These are phyloP conservation scores for Meloidogyne floridensis DNA, from an alignment of 1,140 invertebrate species.

Conservation along the genomic window DNA sequence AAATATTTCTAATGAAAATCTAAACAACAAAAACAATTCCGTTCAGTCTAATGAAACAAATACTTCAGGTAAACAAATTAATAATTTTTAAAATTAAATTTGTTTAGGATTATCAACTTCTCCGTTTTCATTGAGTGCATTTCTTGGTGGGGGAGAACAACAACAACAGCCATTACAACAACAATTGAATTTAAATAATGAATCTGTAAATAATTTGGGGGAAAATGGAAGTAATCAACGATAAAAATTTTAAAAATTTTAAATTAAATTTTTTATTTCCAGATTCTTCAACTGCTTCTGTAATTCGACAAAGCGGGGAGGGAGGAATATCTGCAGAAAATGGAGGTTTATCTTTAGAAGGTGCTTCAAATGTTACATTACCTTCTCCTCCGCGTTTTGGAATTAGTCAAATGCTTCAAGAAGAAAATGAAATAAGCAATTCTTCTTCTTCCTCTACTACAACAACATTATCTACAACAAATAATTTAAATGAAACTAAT, in stretches of 20 bases:
- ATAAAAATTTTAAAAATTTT: neutral
- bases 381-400: neutral
- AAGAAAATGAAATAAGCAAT: neutral
- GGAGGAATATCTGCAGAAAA: neutral
- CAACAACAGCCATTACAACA: conserved; percentile 1
- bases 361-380: neutral
- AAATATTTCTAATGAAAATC: neutral
- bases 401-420: conserved; percentile 7
- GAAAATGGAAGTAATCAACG: neutral
- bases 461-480: neutral
- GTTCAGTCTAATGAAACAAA: too few relatives aligned
- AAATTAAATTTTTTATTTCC: neutral
- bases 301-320: neutral
- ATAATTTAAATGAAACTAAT: neutral
- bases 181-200: neutral
- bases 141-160: conserved; percentile 20
- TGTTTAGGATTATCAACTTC: neutral
- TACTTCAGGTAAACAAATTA: too few relatives aligned
- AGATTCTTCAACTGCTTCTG: neutral
- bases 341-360: neutral
- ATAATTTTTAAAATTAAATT: neutral
- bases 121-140: conserved; percentile 27
- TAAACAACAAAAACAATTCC: too few relatives aligned
- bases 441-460: too few relatives aligned
- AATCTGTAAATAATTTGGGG: neutral